These are phyloP conservation scores for Neoniphon sammara DNA, from an alignment of 2,797 vertebrate genomes.

Conservation along the genomic window DNA sequence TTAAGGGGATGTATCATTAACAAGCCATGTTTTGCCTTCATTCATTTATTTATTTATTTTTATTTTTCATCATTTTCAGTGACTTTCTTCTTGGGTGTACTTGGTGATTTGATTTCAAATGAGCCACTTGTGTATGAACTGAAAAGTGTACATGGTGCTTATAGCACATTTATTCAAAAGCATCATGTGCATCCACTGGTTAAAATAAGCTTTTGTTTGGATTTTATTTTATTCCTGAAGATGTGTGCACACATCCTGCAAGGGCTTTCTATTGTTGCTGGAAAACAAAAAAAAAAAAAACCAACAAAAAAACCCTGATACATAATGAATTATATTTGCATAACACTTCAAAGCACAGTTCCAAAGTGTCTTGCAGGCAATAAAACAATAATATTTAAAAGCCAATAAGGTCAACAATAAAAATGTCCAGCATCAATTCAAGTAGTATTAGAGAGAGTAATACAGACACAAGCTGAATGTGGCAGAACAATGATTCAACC, in stretches of 20 bases:
- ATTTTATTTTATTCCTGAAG: too few species aligned
- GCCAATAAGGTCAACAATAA: not conserved
- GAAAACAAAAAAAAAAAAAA: too few species aligned
- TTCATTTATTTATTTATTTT: too few species aligned
- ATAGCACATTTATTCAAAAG: too few species aligned
- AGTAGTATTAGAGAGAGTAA: not conserved
- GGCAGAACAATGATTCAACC: not conserved
- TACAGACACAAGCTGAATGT: conserved; percentile 7
- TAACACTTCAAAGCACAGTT: not conserved
- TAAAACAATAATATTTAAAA: not conserved
- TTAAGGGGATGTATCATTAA: not conserved
- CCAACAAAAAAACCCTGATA: not conserved
- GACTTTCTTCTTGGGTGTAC: too few species aligned
- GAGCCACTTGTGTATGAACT: not conserved
- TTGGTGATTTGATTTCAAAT: not conserved
- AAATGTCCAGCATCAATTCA: not conserved
- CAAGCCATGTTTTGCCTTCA: too few species aligned
- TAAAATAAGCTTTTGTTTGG: too few species aligned
- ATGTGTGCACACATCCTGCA: not conserved
- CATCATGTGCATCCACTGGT: too few species aligned
- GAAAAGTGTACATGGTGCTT: too few species aligned
- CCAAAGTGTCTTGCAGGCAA: not conserved
- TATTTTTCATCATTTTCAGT: too few species aligned
- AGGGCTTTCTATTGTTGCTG: not conserved
- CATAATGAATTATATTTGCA: not conserved